phyloP scores from a whole-genome alignment of 2,113 vertebrate species.

The Ancistrus triradiatus region DNA sequence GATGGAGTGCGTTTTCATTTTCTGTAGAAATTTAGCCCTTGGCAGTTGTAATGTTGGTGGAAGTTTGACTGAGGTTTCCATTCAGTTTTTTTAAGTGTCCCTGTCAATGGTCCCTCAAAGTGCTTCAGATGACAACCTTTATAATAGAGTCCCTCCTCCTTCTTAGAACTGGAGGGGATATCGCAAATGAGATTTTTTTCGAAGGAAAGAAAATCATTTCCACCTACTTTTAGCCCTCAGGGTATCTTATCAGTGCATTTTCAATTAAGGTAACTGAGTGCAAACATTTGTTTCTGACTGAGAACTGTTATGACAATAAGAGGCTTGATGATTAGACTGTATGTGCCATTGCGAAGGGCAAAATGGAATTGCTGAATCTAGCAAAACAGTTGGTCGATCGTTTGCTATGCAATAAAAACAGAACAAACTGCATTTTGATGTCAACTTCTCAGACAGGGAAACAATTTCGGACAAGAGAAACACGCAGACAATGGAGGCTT shows the following conservation, averaged over 20 bases:
- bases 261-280: slow-evolving; percentile 53
- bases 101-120: slow-evolving; percentile 9
- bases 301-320: slow-evolving; percentile 47
- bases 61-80: too few relatives aligned
- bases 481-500: neutral
- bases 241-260: slow-evolving; percentile 50
- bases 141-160: slow-evolving; percentile 21
- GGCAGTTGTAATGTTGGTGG: too few relatives aligned
- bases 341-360: slow-evolving; percentile 12
- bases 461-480: neutral
- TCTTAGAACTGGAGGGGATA: slow-evolving; percentile 15
- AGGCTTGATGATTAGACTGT: slow-evolving; percentile 53
- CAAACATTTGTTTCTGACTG: slow-evolving; percentile 26
- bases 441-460: neutral
- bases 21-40: too few relatives aligned
- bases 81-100: slow-evolving; percentile 16
- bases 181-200: too few relatives aligned
- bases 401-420: slow-evolving; percentile 1
- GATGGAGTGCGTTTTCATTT: too few relatives aligned
- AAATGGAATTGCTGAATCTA: slow-evolving; percentile 26
- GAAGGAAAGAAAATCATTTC: slow-evolving; percentile 37
- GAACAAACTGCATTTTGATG: slow-evolving; percentile 26
- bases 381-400: slow-evolving; percentile 26
- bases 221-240: slow-evolving; percentile 38
- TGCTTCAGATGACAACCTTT: slow-evolving; percentile 6